phyloP scores from a whole-genome alignment of 1,140 invertebrate species.

The Euwallacea similis region DNA sequence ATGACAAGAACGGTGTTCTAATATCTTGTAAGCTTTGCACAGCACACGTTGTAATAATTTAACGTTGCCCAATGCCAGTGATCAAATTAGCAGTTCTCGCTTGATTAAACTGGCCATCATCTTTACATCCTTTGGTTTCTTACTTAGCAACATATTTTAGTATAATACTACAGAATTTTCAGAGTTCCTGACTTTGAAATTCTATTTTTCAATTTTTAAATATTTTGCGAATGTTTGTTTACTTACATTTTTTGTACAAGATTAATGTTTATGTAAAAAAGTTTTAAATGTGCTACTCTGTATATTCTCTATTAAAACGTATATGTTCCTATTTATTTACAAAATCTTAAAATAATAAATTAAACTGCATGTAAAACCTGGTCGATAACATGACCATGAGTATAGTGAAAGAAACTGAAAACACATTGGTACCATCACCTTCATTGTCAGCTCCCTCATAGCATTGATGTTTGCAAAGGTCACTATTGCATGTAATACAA shows the following conservation, averaged over 20 bases:
- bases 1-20: background rate
- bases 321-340: no score
- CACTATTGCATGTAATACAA: background rate
- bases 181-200: no score
- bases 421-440: background rate
- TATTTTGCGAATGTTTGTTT: no score
- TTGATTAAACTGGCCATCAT: background rate
- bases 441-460: background rate
- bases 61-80: background rate
- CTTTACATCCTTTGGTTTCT: background rate
- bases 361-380: background rate
- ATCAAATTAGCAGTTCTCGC: background rate
- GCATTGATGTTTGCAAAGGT: conserved; percentile 11
- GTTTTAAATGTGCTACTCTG: no score
- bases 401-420: background rate
- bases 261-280: no score
- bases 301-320: no score
- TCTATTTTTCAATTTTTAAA: no score
- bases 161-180: background rate
- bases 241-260: no score
- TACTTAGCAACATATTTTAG: background rate
- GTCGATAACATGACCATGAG: background rate
- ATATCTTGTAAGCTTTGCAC: background rate
- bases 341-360: no score
- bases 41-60: background rate